Percentiles rank a stretch among this genome's conserved stretches.
These are phyloP conservation scores for Strigamia transsilvanica DNA, from an alignment of 2,888 invertebrate species.

Conservation along the genomic window DNA sequence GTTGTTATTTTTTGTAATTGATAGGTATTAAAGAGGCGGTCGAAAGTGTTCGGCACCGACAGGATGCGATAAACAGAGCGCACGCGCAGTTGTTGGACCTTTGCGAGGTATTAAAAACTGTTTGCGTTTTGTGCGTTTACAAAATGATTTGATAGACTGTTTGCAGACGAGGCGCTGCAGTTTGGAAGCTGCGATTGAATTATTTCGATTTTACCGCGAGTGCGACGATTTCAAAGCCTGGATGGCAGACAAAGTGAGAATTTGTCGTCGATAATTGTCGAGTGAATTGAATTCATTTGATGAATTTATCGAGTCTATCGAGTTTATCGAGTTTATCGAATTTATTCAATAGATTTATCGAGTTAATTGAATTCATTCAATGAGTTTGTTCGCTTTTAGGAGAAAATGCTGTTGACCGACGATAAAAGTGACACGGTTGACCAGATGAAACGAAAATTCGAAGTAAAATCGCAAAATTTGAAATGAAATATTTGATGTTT, in stretches of 20 bases:
- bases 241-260: slow-evolving; percentile 84
- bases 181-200: slow-evolving; percentile 88
- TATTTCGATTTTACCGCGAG: slow-evolving; percentile 93
- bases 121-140: background rate
- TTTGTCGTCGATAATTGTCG: background rate
- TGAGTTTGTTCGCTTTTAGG: slow-evolving; percentile 64
- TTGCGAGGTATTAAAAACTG: slow-evolving; percentile 68
- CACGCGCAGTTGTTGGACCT: slow-evolving; percentile 83
- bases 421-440: slow-evolving; percentile 89
- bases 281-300: background rate
- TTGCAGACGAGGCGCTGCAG: slow-evolving; percentile 78
- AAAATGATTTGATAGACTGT: background rate
- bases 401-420: slow-evolving; percentile 82
- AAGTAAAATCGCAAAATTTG: slow-evolving; percentile 67
- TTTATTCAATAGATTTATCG: background rate
- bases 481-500: background rate
- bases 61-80: slow-evolving; percentile 79
- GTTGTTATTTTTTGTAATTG: no score
- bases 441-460: slow-evolving; percentile 92
- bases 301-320: no score
- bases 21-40: slow-evolving; percentile 62
- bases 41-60: slow-evolving; percentile 81
- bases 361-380: slow-evolving; percentile 6
- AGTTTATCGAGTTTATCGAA: no score
- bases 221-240: slow-evolving; percentile 98